Percentiles rank a stretch among this genome's conserved stretches.
These are phyloP conservation scores for Dendrocincla fuliginosa DNA, from an alignment of 2,797 vertebrate species.

Conservation along the genomic window DNA sequence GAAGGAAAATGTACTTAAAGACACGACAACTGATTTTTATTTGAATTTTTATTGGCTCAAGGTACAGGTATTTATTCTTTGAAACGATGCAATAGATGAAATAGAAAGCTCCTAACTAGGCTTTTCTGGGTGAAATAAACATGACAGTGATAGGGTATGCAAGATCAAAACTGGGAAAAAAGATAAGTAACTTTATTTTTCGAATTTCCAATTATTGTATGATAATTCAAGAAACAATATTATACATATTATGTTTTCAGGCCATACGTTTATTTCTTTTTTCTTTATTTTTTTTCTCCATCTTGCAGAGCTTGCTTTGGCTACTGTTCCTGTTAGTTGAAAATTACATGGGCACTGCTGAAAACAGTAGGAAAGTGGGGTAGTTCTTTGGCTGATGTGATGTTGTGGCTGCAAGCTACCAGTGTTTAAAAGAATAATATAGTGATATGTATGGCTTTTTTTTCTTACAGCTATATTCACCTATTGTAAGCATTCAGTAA, in stretches of 20 bases:
- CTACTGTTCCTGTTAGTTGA: constrained; percentile 45
- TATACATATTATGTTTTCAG: not conserved
- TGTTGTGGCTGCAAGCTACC: constrained; percentile 17
- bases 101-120: not conserved
- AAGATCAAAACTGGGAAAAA: not conserved
- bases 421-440: constrained; percentile 31
- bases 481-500: constrained; percentile 27
- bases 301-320: constrained; percentile 48
- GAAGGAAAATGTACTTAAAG: not conserved
- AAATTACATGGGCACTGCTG: constrained; percentile 33
- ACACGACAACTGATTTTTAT: not conserved
- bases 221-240: constrained; percentile 14
- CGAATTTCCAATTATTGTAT: not conserved
- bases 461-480: constrained; percentile 22
- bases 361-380: constrained; percentile 39
- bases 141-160: not conserved
- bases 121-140: constrained; percentile 53
- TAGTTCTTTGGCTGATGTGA: not conserved
- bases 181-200: not conserved
- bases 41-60: not conserved
- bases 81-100: not conserved
- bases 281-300: not conserved
- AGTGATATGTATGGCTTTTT: not conserved
- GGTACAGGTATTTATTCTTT: not conserved
- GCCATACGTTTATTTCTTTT: not conserved